A percentile compares a stretch with the other conserved stretches of the same genome.
Conservation (phyloP, 2,113 vertebrate genomes). For the Xenopus borealis region DNA sequence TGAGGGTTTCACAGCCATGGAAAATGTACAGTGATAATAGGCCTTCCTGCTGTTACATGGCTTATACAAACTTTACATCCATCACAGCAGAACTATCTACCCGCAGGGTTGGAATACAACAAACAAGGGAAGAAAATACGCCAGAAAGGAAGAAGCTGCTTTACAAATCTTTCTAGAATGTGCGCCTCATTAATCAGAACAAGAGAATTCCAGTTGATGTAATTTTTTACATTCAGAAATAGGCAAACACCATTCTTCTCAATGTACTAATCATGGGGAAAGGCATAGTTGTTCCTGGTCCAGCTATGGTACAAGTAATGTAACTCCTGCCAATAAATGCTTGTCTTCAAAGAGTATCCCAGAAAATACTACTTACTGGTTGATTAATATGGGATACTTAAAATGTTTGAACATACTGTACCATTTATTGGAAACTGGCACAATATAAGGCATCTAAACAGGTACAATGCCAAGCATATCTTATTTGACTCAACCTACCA, state of each 20-base stretch:
- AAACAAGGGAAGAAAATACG: slow-evolving; percentile 75
- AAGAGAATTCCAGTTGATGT: slow-evolving; percentile 62
- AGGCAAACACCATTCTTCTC: neutral
- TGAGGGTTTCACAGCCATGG: slow-evolving; percentile 84
- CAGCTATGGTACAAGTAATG: no score
- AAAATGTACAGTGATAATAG: slow-evolving; percentile 86
- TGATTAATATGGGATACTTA: no score
- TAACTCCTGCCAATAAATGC: no score
- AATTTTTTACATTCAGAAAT: neutral
- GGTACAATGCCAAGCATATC: no score
- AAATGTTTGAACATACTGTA: no score
- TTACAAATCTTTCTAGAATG: slow-evolving; percentile 61
- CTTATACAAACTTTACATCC: slow-evolving; percentile 86
- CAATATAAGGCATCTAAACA: no score
- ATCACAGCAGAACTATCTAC: slow-evolving; percentile 79
- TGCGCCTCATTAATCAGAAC: slow-evolving; percentile 79
- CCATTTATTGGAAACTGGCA: no score
- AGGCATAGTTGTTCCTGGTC: no score
- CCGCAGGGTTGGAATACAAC: slow-evolving; percentile 71
- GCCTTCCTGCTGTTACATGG: slow-evolving; percentile 83
- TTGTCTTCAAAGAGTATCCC: no score
- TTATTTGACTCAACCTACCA: no score
- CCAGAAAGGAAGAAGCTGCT: slow-evolving; percentile 46
- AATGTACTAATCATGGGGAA: neutral
- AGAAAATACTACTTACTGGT: no score